Base-by-base conservation (phyloP, 1,140 invertebrate species). In the Macrosteles quadrilineatus region DNA sequence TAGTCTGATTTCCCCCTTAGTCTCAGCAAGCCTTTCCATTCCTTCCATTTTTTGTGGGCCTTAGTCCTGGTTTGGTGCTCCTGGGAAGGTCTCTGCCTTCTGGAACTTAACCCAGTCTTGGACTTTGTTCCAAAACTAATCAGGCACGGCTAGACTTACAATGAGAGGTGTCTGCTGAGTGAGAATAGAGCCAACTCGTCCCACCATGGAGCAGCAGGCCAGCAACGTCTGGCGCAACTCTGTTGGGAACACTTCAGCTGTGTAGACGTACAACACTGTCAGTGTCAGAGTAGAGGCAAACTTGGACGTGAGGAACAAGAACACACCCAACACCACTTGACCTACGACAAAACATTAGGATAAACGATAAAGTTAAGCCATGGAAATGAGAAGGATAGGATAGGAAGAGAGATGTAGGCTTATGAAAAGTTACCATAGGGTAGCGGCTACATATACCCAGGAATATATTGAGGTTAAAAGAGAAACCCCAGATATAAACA, bases 221-320 rank as follows among this genome's bases (percentile, higher is more conserved):
- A 92, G 83, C 40, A 89, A 78, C 14, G 87, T 87, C 72, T 85
- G 85, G 65, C 90, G 82, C 65, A 87, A 77, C 62, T 82, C 82
- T 12, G 90, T 92, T 17, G 90, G 90, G 78, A 90, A 92, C 78
- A 91, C 81, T 80, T 92, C 90, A 21, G 88, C 84, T 1, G 89
- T 89, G 73, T 87, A 89, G 72, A 91, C 84, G 79, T 90, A 91
- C 9, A 89, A 79, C 17, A 87, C 85, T 72, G 87, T 87, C 77
- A 91, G 91, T 0, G 88, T 86, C 74, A 86, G 84, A 14, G 89
- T 88, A 64, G 90, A 90, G 29, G 87, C 85, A 77, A 88, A 87
- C 81, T 93, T 94, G 14, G 92, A 92, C 17, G 87, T 75, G 68
- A 94, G 83, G 76, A 89, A 92, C 4, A 90, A 29, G 0, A 70